Percentiles rank a stretch among this genome's conserved stretches.
phyloP scores from a whole-genome alignment of 2,888 invertebrate species.

The Cosmorhoe ocellata region DNA sequence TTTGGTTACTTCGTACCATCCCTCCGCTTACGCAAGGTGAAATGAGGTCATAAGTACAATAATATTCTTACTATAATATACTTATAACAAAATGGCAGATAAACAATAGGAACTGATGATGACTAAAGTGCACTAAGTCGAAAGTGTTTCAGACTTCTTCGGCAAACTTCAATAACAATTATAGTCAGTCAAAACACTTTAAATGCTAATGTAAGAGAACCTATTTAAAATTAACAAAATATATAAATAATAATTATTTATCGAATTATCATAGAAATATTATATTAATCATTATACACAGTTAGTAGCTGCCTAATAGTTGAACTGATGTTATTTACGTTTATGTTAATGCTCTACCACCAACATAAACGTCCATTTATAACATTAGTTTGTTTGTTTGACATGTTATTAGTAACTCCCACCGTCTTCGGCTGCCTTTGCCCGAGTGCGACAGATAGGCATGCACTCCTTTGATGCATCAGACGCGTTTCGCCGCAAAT shows the following conservation, averaged over 20 bases:
- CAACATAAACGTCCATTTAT: constrained; percentile 27
- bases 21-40: neutral
- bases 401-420: constrained; percentile 30
- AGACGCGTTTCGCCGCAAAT: constrained; percentile 46
- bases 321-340: constrained; percentile 57
- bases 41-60: constrained; percentile 1
- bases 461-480: constrained; percentile 23
- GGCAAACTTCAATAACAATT: constrained; percentile 56
- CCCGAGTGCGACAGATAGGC: constrained; percentile 12
- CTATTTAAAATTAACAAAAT: constrained; percentile 25
- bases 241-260: constrained; percentile 17
- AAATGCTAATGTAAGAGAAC: constrained; percentile 44
- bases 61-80: no score
- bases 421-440: constrained; percentile 18
- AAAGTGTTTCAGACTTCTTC: constrained; percentile 60
- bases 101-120: constrained; percentile 40
- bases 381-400: constrained; percentile 25
- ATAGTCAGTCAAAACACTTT: constrained; percentile 61
- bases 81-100: constrained; percentile 11
- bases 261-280: constrained; percentile 39
- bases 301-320: constrained; percentile 71
- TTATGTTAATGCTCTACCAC: constrained; percentile 42
- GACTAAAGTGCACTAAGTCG: constrained; percentile 48
- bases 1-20: neutral
- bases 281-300: constrained; percentile 45